Evolutionary conservation across 2,888 invertebrate species (phyloP).

Genomic region (Anorthoa munda): DNA sequence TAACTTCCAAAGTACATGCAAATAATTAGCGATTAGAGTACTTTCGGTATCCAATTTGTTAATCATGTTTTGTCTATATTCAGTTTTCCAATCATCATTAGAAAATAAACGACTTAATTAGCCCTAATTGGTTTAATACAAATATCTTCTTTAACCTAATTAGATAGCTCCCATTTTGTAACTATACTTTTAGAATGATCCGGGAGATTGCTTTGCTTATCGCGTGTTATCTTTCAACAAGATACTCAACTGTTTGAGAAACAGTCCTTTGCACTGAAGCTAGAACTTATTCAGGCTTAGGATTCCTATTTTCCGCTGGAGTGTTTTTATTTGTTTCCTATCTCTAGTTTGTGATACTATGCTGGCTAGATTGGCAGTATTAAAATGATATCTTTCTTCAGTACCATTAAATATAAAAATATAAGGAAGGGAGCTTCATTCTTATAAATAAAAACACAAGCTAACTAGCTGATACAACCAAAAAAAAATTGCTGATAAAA

Average conservation of each 20-base stretch:
- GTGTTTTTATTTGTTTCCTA: slow-evolving; percentile 30
- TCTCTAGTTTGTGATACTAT: neutral
- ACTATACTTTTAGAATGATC: slow-evolving; percentile 53
- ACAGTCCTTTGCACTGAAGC: slow-evolving; percentile 40
- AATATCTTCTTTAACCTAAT: slow-evolving; percentile 64
- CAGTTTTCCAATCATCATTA: slow-evolving; percentile 57
- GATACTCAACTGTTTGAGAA: slow-evolving; percentile 56
- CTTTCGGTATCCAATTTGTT: slow-evolving; percentile 35
- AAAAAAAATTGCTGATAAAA: neutral
- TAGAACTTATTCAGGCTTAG: slow-evolving; percentile 33
- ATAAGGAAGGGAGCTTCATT: neutral
- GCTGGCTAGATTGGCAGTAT: neutral
- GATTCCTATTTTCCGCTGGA: slow-evolving; percentile 29
- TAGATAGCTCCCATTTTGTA: slow-evolving; percentile 48
- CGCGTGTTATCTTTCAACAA: slow-evolving; percentile 56
- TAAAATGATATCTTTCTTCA: neutral
- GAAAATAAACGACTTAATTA: slow-evolving; percentile 53
- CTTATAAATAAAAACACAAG: neutral
- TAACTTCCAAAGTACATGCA: neutral
- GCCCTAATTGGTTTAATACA: slow-evolving; percentile 57
- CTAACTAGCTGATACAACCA: neutral
- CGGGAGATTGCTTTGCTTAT: slow-evolving; percentile 53
- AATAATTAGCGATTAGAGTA: neutral
- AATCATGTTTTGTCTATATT: slow-evolving; percentile 34
- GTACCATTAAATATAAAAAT: neutral